Percentiles rank a stretch among this genome's conserved stretches.
Conservation (phyloP, 2,888 invertebrate genomes). For the Acronicta alni region DNA sequence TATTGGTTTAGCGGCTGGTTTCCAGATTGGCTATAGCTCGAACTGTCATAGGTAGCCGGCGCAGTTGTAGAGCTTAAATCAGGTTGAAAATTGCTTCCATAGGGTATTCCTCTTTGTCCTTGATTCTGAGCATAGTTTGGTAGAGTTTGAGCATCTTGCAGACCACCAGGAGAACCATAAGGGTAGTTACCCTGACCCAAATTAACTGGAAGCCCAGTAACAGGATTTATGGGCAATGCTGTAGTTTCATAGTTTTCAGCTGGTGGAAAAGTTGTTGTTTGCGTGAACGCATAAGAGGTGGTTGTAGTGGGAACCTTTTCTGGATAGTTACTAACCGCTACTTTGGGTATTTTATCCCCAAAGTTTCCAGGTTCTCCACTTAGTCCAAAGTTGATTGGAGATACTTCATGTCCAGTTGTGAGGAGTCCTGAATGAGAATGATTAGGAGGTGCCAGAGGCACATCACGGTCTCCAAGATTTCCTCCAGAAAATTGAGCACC, state of each 20-base stretch:
- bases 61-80: not conserved
- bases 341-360: slow-evolving; percentile 34
- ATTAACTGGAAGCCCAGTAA: slow-evolving; percentile 41
- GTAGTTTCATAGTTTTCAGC: slow-evolving; percentile 54
- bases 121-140: slow-evolving; percentile 13
- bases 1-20: slow-evolving; percentile 22
- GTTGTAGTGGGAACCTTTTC: slow-evolving; percentile 58
- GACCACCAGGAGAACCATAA: slow-evolving; percentile 1
- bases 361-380: slow-evolving; percentile 21
- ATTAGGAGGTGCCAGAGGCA: slow-evolving; percentile 70
- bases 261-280: slow-evolving; percentile 68
- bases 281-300: slow-evolving; percentile 68
- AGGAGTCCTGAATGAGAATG: slow-evolving; percentile 5
- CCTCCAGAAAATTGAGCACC: slow-evolving; percentile 76
- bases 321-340: slow-evolving; percentile 4
- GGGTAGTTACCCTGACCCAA: slow-evolving; percentile 10
- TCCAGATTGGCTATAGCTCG: slow-evolving; percentile 1
- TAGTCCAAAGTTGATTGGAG: slow-evolving; percentile 5
- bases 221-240: slow-evolving; percentile 28
- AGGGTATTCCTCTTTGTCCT: not conserved
- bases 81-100: slow-evolving; percentile 15
- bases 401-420: not conserved
- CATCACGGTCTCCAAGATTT: slow-evolving; percentile 64
- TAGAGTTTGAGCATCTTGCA: slow-evolving; percentile 6
- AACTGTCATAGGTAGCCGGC: not conserved